Evolutionary conservation across 2,888 invertebrate genomes (phyloP).

Genomic region (Lasioglossum leucozonium): DNA sequence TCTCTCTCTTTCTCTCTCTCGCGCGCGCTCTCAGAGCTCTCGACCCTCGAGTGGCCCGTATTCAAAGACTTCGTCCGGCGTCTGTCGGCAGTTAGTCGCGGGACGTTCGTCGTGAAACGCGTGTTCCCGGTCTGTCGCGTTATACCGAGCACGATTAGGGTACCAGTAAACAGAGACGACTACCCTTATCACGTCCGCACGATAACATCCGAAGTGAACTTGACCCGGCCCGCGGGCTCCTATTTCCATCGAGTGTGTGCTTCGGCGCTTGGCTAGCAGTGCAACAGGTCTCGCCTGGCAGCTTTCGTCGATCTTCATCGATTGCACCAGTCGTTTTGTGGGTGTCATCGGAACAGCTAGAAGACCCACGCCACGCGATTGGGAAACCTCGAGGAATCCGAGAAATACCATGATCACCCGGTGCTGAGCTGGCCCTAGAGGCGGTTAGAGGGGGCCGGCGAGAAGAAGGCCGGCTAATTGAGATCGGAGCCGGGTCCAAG

Average conservation of each 20-base stretch:
- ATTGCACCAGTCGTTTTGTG: neutral
- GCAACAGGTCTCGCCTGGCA: conserved; percentile 27
- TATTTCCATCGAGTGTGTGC: neutral
- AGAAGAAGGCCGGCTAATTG: neutral
- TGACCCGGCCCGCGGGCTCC: neutral
- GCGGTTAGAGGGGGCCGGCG: neutral
- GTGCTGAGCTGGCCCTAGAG: neutral
- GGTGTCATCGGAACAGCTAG: neutral
- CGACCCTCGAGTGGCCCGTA: conserved; percentile 63
- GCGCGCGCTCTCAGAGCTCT: conserved; percentile 12
- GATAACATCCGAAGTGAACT: conserved; percentile 22
- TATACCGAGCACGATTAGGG: neutral
- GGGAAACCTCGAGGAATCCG: neutral
- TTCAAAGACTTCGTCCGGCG: conserved; percentile 72
- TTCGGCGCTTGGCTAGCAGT: neutral
- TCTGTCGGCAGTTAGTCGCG: conserved; percentile 73
- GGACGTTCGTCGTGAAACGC: conserved; percentile 59
- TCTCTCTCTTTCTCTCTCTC: neutral
- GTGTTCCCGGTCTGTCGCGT: neutral
- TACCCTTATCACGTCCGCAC: neutral
- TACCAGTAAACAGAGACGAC: neutral
- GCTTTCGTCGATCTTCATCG: neutral
- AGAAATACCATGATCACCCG: neutral
- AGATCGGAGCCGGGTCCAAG: neutral
- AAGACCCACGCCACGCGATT: neutral